These are phyloP conservation scores for Pseudotriccus pelzelni DNA, from an alignment of 2,797 vertebrate species.

Conservation along the genomic window DNA sequence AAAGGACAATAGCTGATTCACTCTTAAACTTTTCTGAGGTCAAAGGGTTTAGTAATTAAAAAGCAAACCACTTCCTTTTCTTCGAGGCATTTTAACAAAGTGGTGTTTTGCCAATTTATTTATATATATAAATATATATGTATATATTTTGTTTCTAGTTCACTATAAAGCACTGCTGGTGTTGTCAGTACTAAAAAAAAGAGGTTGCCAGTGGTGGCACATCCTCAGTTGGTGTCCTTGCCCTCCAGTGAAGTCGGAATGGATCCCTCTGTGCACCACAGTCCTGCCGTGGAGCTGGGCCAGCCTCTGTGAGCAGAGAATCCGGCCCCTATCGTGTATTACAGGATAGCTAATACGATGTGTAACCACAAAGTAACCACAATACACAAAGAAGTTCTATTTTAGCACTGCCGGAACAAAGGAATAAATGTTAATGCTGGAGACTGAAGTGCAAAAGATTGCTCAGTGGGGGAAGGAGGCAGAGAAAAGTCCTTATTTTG, in stretches of 20 bases:
- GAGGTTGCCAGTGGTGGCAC: background rate
- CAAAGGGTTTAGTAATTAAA: background rate
- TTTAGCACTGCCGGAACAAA: background rate
- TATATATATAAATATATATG: background rate
- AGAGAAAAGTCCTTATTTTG: background rate
- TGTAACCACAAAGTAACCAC: slow-evolving; percentile 25
- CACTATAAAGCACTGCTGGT: background rate
- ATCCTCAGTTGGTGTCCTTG: background rate
- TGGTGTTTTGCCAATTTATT: background rate
- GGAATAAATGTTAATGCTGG: background rate
- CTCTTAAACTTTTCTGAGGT: background rate
- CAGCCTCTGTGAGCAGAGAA: background rate
- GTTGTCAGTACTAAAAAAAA: background rate
- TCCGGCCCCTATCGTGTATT: background rate
- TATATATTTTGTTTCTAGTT: background rate
- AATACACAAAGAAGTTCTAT: slow-evolving; percentile 27
- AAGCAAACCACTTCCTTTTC: background rate
- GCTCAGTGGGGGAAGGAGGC: background rate
- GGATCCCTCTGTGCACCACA: fast-evolving
- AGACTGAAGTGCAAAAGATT: background rate
- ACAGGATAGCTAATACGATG: background rate
- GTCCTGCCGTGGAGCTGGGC: background rate
- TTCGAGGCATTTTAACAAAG: background rate
- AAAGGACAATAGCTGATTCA: background rate
- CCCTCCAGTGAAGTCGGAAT: background rate